Base-by-base conservation (phyloP, 2,113 vertebrate genomes). In the Nothoprocta pentlandii region DNA sequence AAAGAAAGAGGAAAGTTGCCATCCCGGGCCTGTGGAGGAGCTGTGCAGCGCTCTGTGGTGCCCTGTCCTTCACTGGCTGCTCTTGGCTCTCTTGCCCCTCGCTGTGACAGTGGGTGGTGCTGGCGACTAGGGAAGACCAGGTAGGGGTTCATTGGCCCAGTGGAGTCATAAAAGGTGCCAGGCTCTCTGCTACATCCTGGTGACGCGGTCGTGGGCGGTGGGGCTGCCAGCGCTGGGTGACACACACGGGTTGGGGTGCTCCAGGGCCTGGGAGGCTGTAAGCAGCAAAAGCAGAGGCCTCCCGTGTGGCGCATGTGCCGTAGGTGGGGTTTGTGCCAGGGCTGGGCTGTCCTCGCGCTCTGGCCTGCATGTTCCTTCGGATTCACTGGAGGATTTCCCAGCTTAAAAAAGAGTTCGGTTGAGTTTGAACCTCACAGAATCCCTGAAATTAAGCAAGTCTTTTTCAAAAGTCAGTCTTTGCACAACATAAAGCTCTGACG, bases 271-370 rank as follows among this genome's bases (percentile, higher is more conserved):
- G 23, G 26, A 23, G 51, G 42, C 56, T 42, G 49, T 34, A 21
- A 15, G 12, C 9, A 26, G 34, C 13, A 44, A n/a, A 32, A 70
- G 63, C 71, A 76, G 56, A 44, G 54, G 30, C 41, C 34, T 70
- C 39, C 9, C 61, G 16, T 75, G 32, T 10, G 32, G 49, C 36
- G 36, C 36, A 39, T 39, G 36, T 39, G 34, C 46, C 15, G 7
- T 46, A 46, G 46, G 46, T 46, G 16, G 5, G 46, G 6, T 16
- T 17, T 46, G 16, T 46, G 46, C 0, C 1, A 4, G 53, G 68
- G 7, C 36, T 12, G 17, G 49, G 12, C 66, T 47, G 0, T 44
- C 51, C 59, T 42, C 9, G 62, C 23, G 21, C 26, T 41, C 74
- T 87, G 54, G 1, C 36, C 25, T 22, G 8, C 46, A 10, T 26